Base-by-base conservation (phyloP, 2,888 invertebrate genomes). In the Hipparchia semele region DNA sequence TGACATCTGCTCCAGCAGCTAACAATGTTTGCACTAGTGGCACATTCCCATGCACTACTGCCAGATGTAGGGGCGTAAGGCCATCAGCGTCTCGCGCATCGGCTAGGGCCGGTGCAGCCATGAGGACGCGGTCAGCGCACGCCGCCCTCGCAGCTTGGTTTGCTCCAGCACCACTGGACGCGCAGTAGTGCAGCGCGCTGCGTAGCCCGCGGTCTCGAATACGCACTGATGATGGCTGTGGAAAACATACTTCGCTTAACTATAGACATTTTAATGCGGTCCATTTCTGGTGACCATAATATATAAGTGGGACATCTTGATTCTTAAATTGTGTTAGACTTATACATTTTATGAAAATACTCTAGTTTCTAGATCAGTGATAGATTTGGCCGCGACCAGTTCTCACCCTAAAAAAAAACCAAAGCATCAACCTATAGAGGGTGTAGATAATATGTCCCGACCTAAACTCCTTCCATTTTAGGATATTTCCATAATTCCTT, bases 161-260 rank as follows among this genome's bases (percentile, higher is more conserved):
- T 82, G 87, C 59, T 98, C 95, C 96, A 96, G 97, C 87, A 96
- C 98, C 85, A 95, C 96, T 93, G 72, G 95, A 95, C 72, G 97
- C 98, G 93, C 99, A 99, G 94, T 99, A 99, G 91, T 99, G 99
- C 66, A 99, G 94, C 23, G 98, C 98, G 79, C 97, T 97, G 84
- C 98, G 97, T 74, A 97, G 95, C 6, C 96, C 97, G 23, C 97
- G 95, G 90, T 98, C 98, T 81, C 97, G 95, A 79, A 96, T 96
- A 71, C 95, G 95, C 67, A 97, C 95, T 61, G 92, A 86, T 71
- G 88, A 81, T 54, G 92, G 89, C 93, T 93, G 78, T 58, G 65
- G 39, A 6, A 8, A 2, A 23, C 4, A 10, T 8, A 9, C n/a
- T 62, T 12, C 5, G 10, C 6, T 39, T n/a, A 12, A 6, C 7